phyloP scores from a whole-genome alignment of 2,888 invertebrate genomes.

The Aproaerema taeniolella region DNA sequence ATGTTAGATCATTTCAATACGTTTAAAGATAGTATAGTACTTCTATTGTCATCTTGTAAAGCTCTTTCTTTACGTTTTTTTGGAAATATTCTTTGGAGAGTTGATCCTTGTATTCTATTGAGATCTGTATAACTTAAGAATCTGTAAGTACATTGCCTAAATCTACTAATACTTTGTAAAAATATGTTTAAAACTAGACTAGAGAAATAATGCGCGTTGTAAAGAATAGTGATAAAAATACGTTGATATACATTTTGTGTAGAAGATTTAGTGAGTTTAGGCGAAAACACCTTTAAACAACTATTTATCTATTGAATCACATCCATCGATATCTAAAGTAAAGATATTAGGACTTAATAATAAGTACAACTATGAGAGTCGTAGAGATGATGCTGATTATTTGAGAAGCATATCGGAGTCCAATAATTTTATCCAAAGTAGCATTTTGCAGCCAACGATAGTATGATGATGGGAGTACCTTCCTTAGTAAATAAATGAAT shows the following conservation, averaged over 20 bases:
- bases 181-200: constrained; percentile 4
- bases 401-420: too few relatives aligned
- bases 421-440: too few relatives aligned
- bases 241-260: constrained; percentile 3
- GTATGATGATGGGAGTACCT: too few relatives aligned
- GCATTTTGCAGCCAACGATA: too few relatives aligned
- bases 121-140: constrained; percentile 36
- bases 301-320: constrained; percentile 9
- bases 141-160: constrained; percentile 6
- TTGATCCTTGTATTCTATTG: constrained; percentile 30
- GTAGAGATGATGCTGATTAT: too few relatives aligned
- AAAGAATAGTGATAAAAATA: background rate
- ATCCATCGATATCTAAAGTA: constrained; percentile 7
- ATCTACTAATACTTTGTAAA: constrained; percentile 1
- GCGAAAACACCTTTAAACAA: constrained; percentile 1
- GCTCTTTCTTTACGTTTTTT: constrained; percentile 44
- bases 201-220: constrained; percentile 4
- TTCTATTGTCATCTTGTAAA: constrained; percentile 63
- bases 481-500: too few relatives aligned
- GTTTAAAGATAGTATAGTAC: constrained; percentile 28
- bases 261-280: background rate
- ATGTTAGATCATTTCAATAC: constrained; percentile 15
- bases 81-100: constrained; percentile 55
- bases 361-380: too few relatives aligned
- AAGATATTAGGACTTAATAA: background rate